Evolutionary conservation across 1,140 invertebrate species (phyloP).

Genomic region (Chrysopa pallens): DNA sequence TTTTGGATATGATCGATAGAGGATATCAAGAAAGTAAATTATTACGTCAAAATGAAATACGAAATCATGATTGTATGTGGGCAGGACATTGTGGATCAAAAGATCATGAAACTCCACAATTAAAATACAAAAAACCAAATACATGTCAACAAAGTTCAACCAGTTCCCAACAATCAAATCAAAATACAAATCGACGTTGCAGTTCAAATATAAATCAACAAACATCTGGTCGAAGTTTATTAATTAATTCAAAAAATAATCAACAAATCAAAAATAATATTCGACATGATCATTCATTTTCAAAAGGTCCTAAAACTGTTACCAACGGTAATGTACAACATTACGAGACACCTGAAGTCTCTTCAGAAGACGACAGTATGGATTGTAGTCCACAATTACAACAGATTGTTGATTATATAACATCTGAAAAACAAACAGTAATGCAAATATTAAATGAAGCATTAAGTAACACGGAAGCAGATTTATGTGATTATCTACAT

Average conservation of each 20-base stretch:
- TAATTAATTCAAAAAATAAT: slow-evolving; percentile 13
- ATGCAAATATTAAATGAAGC: neutral
- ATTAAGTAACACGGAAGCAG: slow-evolving; percentile 8
- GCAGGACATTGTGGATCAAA: slow-evolving; percentile 34
- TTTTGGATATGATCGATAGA: slow-evolving; percentile 1
- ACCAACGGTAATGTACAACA: too few species aligned
- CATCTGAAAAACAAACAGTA: slow-evolving; percentile 6
- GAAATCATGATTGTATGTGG: slow-evolving; percentile 51
- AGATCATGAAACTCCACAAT: slow-evolving; percentile 20
- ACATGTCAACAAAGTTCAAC: slow-evolving; percentile 1
- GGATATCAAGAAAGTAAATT: neutral
- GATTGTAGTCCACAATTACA: slow-evolving; percentile 3
- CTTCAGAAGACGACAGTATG: neutral
- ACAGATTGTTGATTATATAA: slow-evolving; percentile 12
- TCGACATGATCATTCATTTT: neutral
- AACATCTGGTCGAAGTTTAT: slow-evolving; percentile 15
- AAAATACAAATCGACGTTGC: neutral
- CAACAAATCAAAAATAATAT: slow-evolving; percentile 4
- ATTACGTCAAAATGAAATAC: slow-evolving; percentile 15
- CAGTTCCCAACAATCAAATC: slow-evolving; percentile 1
- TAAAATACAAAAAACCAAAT: slow-evolving; percentile 10
- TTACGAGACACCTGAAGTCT: neutral
- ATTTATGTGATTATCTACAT: slow-evolving; percentile 11
- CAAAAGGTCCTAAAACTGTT: too few species aligned
- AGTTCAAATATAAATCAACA: neutral